phyloP scores from a whole-genome alignment of 2,797 vertebrate species.

The Dendrocincla fuliginosa region DNA sequence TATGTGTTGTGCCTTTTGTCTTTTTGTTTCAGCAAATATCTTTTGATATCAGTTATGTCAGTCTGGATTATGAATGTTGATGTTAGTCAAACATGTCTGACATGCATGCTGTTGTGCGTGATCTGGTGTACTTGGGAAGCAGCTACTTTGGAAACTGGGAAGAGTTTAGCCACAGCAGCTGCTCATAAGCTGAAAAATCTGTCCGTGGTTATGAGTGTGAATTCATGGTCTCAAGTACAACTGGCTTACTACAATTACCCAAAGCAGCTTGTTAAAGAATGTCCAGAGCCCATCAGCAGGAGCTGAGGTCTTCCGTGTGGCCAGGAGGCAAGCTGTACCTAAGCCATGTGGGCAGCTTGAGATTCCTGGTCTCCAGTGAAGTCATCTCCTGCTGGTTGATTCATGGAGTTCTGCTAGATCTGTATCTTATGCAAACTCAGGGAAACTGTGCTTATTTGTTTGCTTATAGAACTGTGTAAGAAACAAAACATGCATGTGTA shows the following conservation, averaged over 20 bases:
- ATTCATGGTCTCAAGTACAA: not conserved
- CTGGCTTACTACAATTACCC: not conserved
- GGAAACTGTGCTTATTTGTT: not conserved
- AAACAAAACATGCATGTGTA: not conserved
- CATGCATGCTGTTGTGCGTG: not conserved
- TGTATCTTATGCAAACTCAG: not conserved
- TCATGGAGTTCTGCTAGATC: not conserved
- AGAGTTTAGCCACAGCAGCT: not conserved
- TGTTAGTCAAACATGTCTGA: not conserved
- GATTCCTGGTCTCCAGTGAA: rapidly evolving
- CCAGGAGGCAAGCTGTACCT: not conserved
- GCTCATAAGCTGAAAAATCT: not conserved
- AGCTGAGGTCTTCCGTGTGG: not conserved
- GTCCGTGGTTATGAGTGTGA: not conserved
- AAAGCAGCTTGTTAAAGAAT: not conserved
- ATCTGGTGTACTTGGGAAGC: not conserved
- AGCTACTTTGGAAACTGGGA: not conserved
- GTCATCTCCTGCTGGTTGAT: not conserved
- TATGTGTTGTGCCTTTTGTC: not conserved
- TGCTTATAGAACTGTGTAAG: not conserved
- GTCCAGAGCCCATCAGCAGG: rapidly evolving
- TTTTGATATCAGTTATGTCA: not conserved
- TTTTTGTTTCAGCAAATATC: not conserved
- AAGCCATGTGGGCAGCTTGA: not conserved
- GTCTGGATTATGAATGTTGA: not conserved